These are phyloP conservation scores for Cnemophilus loriae DNA, from an alignment of 2,113 vertebrate genomes.

Conservation along the genomic window DNA sequence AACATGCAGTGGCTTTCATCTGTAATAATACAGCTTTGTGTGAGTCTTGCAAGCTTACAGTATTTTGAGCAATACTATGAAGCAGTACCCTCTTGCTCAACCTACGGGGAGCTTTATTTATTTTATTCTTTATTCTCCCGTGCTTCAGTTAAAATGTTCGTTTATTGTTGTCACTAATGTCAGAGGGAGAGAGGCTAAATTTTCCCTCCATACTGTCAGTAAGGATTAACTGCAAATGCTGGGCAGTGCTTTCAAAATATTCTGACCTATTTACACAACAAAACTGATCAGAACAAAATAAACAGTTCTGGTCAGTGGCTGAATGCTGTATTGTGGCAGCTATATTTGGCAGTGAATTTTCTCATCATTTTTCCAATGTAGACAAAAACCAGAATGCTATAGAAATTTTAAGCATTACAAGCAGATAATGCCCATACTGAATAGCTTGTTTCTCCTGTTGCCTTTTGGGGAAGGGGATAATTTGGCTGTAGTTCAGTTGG, in stretches of 20 bases:
- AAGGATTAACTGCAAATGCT: background rate
- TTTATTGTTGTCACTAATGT: background rate
- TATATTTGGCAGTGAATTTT: background rate
- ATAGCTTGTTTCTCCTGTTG: background rate
- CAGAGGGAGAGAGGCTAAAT: background rate
- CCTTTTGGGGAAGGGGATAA: background rate
- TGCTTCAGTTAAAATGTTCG: background rate
- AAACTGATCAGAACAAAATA: background rate
- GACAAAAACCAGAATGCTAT: background rate
- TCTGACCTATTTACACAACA: conserved; percentile 33
- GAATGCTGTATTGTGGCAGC: background rate
- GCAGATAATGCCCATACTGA: background rate
- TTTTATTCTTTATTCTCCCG: too few species aligned
- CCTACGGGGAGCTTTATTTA: background rate
- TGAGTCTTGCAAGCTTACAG: background rate
- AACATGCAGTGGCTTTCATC: background rate
- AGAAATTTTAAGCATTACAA: background rate
- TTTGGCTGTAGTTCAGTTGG: background rate
- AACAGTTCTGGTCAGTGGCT: background rate
- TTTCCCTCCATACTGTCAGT: background rate
- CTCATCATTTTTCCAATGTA: background rate
- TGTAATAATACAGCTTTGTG: conserved; percentile 12
- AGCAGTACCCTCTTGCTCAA: background rate
- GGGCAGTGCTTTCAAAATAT: conserved; percentile 1
- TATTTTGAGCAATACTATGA: background rate